Evolutionary conservation across 2,888 invertebrate genomes (phyloP), one percentile per base, ranked within the genome.

Genomic region (Oithona nana): DNA sequence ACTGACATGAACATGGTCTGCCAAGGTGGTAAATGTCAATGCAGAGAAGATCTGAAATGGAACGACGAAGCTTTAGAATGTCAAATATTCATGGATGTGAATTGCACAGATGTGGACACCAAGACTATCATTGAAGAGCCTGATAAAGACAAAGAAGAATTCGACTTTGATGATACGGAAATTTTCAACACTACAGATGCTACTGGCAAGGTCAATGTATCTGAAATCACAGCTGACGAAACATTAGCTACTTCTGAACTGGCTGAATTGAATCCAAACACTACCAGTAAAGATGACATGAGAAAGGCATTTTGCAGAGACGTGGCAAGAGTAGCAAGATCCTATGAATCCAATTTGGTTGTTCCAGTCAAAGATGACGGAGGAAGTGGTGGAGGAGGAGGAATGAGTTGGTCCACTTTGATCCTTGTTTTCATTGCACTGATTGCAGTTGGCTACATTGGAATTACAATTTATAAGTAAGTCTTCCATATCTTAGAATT

Each of bases 51-150:
- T 24, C 20, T 54, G 54, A 20, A 26, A 24, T 54, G 54, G 54
- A 54, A 54, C 26, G 16, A 16, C 13, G 54, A 54, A 24, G 26
- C 54, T 26, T 20, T 20, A 26, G 54, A 54, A 54, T 54, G 54
- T 26, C 54, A 54, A 54, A 26, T 54, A 13, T 54, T 54, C 26
- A 54, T 54, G 54, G 54, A 54, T 54, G 54, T 54, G 24, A 26
- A 54, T 54, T 54, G 54, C 26, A 24, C 54, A 24, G 54, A 26
- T 16, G 54, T 54, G 24, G 26, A 54, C 20, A 16, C 54, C 3
- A 26, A 20, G 16, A 26, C 16, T 16, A 26, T 54, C 24, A 39
- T 39, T 16, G 39, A 11, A 11, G 39, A 39, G 39, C 8, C 6
- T 16, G 16, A 39, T 11, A 16, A 39, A 16, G 39, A 39, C 39